Evolutionary conservation across 2,113 vertebrate species (phyloP), one percentile per base, ranked within the genome.

Genomic region (Mellivora capensis): DNA sequence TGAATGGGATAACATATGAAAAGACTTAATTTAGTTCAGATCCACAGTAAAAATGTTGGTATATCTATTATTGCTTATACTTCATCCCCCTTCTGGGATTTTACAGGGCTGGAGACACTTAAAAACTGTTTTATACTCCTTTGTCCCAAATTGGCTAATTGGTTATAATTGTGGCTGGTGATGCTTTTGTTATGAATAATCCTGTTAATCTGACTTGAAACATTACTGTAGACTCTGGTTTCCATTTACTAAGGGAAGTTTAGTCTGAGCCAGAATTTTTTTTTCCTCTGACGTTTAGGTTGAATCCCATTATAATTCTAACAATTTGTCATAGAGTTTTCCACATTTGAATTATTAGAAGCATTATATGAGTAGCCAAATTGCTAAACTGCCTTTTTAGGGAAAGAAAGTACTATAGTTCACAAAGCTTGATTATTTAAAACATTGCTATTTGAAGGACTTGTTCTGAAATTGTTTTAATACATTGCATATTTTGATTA

Each of bases 131-230:
- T 94, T 95, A 74, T 82, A 49, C 2, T 37, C 6, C 14, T 74
- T 15, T 88, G 14, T 67, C 47, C 61, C 59, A 89, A 84, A 82
- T 72, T 86, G n/a, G 27, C 83, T 89, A 96, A 89, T 89, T 77
- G 52, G 59, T 94, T 87, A 80, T 76, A 84, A 91, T 90, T 82
- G 6, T 67, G 80, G 42, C 69, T 93, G 6, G 52, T 94, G 27
- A 74, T 93, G 27, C 44, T 93, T 91, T 93, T 91, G 84, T 93
- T 95, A 64, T 90, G 96, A 96, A 94, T 96, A 96, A 79, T 91
- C 17, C 67, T 42, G 82, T 93, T 93, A 71, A 91, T 90, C 77
- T 94, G 83, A 93, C 52, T 61, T 89, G 69, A 96, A 83, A 83
- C 4, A 37, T 94, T 87, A 81, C 83, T 95, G n/a, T 74, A 86